These are phyloP conservation scores for Gadopsis marmoratus DNA, from an alignment of 2,797 vertebrate species.

Conservation along the genomic window DNA sequence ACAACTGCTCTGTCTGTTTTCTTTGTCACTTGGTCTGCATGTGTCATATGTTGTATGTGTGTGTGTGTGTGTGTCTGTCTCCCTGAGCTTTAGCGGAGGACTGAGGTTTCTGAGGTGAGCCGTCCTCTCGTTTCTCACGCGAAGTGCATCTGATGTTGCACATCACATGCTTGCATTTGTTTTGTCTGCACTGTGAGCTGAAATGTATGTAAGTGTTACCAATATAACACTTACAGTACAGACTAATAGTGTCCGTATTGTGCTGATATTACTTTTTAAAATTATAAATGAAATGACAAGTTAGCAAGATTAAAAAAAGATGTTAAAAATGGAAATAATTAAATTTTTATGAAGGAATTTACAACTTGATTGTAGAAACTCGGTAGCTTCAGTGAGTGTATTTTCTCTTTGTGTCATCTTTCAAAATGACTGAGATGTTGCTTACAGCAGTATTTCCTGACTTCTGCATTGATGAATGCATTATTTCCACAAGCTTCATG, in stretches of 20 bases:
- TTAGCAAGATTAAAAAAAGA: not conserved
- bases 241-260: not conserved
- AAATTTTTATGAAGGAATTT: not conserved
- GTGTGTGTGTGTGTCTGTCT: slow-evolving; percentile 50
- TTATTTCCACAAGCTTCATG: slow-evolving; percentile 68
- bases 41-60: slow-evolving; percentile 46
- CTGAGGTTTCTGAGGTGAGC: slow-evolving; percentile 85
- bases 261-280: not conserved
- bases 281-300: not conserved
- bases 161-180: slow-evolving; percentile 74
- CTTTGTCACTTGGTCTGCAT: slow-evolving; percentile 32
- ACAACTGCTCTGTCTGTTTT: slow-evolving; percentile 40
- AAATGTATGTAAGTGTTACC: slow-evolving; percentile 31
- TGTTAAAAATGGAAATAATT: slow-evolving; percentile 21
- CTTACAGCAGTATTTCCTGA: slow-evolving; percentile 37
- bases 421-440: slow-evolving; percentile 27
- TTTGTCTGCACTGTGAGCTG: slow-evolving; percentile 52
- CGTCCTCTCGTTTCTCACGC: slow-evolving; percentile 80
- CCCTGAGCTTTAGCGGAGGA: slow-evolving; percentile 60
- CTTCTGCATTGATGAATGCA: slow-evolving; percentile 44
- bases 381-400: not conserved
- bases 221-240: slow-evolving; percentile 29
- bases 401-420: slow-evolving; percentile 7
- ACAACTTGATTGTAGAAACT: not conserved
- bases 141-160: slow-evolving; percentile 80